phyloP scores from a whole-genome alignment of 2,888 invertebrate genomes.

The Aspidiotus rigidus region DNA sequence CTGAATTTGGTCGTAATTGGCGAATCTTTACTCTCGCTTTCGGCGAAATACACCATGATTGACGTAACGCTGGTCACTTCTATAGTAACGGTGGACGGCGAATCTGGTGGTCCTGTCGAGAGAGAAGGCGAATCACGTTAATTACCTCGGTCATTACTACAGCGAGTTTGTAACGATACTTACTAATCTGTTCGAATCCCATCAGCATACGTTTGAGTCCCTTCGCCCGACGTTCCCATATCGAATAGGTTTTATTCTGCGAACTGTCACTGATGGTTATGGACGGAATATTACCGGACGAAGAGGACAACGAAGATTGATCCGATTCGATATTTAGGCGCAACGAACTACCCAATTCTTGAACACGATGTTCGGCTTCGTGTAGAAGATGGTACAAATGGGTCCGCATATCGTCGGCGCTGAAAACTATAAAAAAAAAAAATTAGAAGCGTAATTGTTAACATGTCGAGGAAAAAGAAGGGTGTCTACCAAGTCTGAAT shows the following conservation, averaged over 20 bases:
- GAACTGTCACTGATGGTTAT: slow-evolving; percentile 48
- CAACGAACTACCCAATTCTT: slow-evolving; percentile 57
- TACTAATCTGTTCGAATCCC: slow-evolving; percentile 77
- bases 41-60: slow-evolving; percentile 58
- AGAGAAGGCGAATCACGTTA: background rate
- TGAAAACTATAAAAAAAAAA: slow-evolving; percentile 49
- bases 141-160: background rate
- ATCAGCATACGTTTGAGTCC: slow-evolving; percentile 69
- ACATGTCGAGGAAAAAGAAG: background rate
- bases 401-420: slow-evolving; percentile 61
- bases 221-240: slow-evolving; percentile 77
- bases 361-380: slow-evolving; percentile 74
- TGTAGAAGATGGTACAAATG: slow-evolving; percentile 66
- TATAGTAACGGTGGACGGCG: slow-evolving; percentile 68
- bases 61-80: slow-evolving; percentile 60
- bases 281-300: slow-evolving; percentile 34
- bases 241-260: slow-evolving; percentile 69
- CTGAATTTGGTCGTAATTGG: slow-evolving; percentile 83
- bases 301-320: slow-evolving; percentile 34
- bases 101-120: slow-evolving; percentile 60
- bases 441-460: background rate
- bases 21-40: slow-evolving; percentile 61
- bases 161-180: slow-evolving; percentile 39
- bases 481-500: no score
- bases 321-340: slow-evolving; percentile 38